Evolutionary conservation across 2,888 invertebrate species (phyloP).

Genomic region (Orthonevra nobilis): DNA sequence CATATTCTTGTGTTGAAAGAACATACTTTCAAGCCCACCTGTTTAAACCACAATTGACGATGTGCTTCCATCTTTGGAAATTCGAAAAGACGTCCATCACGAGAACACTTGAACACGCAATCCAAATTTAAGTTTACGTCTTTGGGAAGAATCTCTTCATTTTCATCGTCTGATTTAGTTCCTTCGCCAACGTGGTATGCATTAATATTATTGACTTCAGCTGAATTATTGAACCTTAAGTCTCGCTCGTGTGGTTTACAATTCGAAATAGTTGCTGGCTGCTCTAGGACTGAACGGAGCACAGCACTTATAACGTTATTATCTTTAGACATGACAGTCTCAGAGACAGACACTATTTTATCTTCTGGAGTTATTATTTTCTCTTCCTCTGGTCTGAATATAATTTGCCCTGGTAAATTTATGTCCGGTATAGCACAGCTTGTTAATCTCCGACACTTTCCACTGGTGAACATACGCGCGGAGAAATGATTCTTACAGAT

Average conservation of each 20-base stretch:
- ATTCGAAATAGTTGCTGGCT: no score
- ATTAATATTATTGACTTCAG: no score
- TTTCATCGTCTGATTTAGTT: neutral
- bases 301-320: no score
- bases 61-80: slow-evolving; percentile 23
- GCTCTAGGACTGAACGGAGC: no score
- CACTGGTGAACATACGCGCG: neutral
- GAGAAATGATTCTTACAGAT: slow-evolving; percentile 40
- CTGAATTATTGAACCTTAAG: no score
- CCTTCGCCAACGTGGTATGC: no score
- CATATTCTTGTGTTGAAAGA: slow-evolving; percentile 38
- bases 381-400: slow-evolving; percentile 7
- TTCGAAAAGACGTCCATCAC: neutral
- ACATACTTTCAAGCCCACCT: slow-evolving; percentile 44
- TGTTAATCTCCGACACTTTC: neutral
- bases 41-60: slow-evolving; percentile 25
- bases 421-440: slow-evolving; percentile 17
- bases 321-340: no score
- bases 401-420: slow-evolving; percentile 15
- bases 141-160: neutral
- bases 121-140: neutral
- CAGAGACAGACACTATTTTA: no score
- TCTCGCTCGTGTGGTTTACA: no score
- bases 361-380: no score
- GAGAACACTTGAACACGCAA: slow-evolving; percentile 44